Evolutionary conservation across 53 echinoderm and acorn worm genomes (phyloP), one percentile per base, ranked within the genome.

Genomic region (Henricia sp.): DNA sequence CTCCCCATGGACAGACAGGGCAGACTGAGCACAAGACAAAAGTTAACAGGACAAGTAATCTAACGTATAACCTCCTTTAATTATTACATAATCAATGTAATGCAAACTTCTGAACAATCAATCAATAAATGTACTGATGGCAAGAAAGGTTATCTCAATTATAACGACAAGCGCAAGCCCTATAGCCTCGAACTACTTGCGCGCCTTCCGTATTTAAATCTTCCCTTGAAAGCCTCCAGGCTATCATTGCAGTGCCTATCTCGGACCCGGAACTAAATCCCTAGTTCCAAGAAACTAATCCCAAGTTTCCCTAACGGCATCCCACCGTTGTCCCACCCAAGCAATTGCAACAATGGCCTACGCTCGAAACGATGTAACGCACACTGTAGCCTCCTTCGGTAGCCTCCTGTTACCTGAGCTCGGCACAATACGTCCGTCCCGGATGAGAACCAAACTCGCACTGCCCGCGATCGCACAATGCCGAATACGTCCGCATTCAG

Each of bases 351-450:
- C 60, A 59, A 28, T 20, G 30, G 60, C 30, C 60, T 28, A 59
- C 60, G 60, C 60, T 59, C 60, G 30, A 59, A 20, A 6, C 60
- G 29, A 59, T 0, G 60, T 59, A 59, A n/a, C n/a, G n/a, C n/a
- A n/a, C n/a, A n/a, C n/a, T n/a, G n/a, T n/a, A n/a, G n/a, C n/a
- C n/a, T n/a, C n/a, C n/a, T n/a, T n/a, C n/a, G n/a, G n/a, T n/a
- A n/a, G n/a, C n/a, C n/a, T n/a, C n/a, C n/a, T n/a, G n/a, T n/a
- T n/a, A n/a, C n/a, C n/a, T n/a, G n/a, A n/a, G n/a, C n/a, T n/a
- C n/a, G n/a, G n/a, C n/a, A n/a, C n/a, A n/a, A n/a, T n/a, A n/a
- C n/a, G n/a, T n/a, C n/a, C n/a, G n/a, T n/a, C n/a, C n/a, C n/a
- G n/a, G n/a, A n/a, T n/a, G n/a, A n/a, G n/a, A n/a, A n/a, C n/a